A percentile compares a stretch with the other conserved stretches of the same genome.
Evolutionary conservation across 92 coral and sea anemone genomes (phyloP).

Genomic region (Siderastrea siderea): DNA sequence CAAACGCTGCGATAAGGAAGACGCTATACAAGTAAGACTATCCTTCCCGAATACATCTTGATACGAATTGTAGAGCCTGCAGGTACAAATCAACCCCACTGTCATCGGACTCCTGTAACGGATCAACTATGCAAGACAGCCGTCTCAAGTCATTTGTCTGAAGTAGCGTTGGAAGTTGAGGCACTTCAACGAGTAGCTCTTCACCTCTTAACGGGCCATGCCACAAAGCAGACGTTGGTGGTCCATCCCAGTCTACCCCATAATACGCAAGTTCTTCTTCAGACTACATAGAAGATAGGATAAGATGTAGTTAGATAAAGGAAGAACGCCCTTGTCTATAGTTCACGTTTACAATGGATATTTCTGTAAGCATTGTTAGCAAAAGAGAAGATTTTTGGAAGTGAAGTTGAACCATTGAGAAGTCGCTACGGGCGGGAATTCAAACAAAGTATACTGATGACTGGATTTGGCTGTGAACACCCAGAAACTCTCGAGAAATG

Average conservation of each 20-base stretch:
- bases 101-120: constrained; percentile 53
- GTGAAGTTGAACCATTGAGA: too few species aligned
- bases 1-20: constrained; percentile 13
- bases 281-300: constrained; percentile 16
- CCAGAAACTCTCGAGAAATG: too few species aligned
- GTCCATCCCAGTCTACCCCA: constrained; percentile 67
- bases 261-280: constrained; percentile 52
- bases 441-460: too few species aligned
- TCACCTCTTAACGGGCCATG: constrained; percentile 41
- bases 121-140: constrained; percentile 39
- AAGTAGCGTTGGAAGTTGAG: constrained; percentile 26
- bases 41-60: constrained; percentile 8
- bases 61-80: constrained; percentile 47
- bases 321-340: too few species aligned
- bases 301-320: constrained; percentile 10
- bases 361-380: too few species aligned
- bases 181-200: constrained; percentile 46
- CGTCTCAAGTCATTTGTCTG: constrained; percentile 4
- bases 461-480: too few species aligned
- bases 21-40: constrained; percentile 15
- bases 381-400: too few species aligned
- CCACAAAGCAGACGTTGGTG: constrained; percentile 62
- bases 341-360: too few species aligned
- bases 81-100: constrained; percentile 57
- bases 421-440: too few species aligned